Evolutionary conservation across 1,140 invertebrate genomes (phyloP), one percentile per base, ranked within the genome.

Genomic region (Steinernema feltiae): DNA sequence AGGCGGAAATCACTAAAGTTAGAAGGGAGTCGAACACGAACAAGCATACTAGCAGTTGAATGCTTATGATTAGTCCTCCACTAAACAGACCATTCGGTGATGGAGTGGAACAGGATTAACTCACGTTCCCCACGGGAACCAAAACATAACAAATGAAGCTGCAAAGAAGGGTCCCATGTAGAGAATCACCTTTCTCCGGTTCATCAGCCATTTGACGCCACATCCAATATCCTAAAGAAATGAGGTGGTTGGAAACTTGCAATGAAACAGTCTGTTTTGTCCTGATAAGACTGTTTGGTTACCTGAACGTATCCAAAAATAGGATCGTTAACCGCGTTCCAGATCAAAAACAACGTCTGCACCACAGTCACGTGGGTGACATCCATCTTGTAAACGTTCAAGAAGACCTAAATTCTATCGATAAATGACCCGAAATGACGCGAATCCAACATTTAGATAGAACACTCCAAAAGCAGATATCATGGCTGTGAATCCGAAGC

Each of bases 321-420:
- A 12, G 87, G 87, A 76, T 88, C 87, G 73, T 87, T 88, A 30
- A 88, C 74, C 1, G 87, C 85, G 76, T 88, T 87, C 87, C 87
- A 88, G 2, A 87, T 71, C 71, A 87, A 70, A 74, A 83, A 87
- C 12, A 87, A 46, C 1, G 86, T 72, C 76, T 87, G 87, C 0
- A 86, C 78, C 12, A 82, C 48, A 15, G 87, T 86, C 72, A 88
- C 85, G 84, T 85, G 87, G 7, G 74, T 76, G 71, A 86, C 80
- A 21, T 83, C 72, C 18, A 88, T 83, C 30, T 86, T 79, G 76
- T 86, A 88, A 17, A 79, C 30, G 75, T 87, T 85, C 24, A 88
- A 75, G 74, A 87, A 88, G 0, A 88, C 82, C 78, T 87, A 32
- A 35, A 78, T 17, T 63, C 3, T 27, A 7, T 27, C 24, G 3